Evolutionary conservation across 2,797 vertebrate genomes (phyloP).

Genomic region (Parauchenoglanis ngamensis): DNA sequence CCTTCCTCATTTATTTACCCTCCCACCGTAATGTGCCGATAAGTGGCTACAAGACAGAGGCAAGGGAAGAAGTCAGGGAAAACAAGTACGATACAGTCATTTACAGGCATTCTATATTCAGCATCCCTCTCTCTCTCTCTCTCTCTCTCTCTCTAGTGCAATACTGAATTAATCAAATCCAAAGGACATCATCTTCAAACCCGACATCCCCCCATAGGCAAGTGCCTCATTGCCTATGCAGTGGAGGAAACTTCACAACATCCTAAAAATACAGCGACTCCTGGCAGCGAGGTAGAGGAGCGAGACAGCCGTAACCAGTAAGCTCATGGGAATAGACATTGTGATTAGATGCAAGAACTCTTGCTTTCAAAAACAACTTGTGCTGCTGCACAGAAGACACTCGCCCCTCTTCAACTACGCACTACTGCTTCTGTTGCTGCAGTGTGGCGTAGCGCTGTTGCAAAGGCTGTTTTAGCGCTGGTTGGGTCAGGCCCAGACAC

Average conservation of each 20-base stretch:
- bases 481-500: neutral
- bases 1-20: conserved; percentile 64
- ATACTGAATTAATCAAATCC: conserved; percentile 98
- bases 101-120: conserved; percentile 82
- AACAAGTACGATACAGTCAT: conserved; percentile 80
- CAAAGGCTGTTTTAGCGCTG: conserved; percentile 9
- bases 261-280: conserved; percentile 97
- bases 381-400: conserved; percentile 68
- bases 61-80: conserved; percentile 70
- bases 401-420: conserved; percentile 20
- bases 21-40: conserved; percentile 74
- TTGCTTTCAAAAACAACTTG: conserved; percentile 90
- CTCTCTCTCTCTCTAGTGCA: conserved; percentile 59
- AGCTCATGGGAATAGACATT: conserved; percentile 90
- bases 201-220: conserved; percentile 96
- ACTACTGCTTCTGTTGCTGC: conserved; percentile 23
- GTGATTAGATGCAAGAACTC: conserved; percentile 90
- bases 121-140: conserved; percentile 56
- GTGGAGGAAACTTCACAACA: conserved; percentile 91
- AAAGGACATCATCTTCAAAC: conserved; percentile 99
- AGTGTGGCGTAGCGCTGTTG: neutral
- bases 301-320: conserved; percentile 89
- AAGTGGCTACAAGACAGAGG: conserved; percentile 68
- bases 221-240: conserved; percentile 96
- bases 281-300: conserved; percentile 85